Base-by-base conservation (phyloP, 2,113 vertebrate species). In the Sinocyclocheilus grahami region DNA sequence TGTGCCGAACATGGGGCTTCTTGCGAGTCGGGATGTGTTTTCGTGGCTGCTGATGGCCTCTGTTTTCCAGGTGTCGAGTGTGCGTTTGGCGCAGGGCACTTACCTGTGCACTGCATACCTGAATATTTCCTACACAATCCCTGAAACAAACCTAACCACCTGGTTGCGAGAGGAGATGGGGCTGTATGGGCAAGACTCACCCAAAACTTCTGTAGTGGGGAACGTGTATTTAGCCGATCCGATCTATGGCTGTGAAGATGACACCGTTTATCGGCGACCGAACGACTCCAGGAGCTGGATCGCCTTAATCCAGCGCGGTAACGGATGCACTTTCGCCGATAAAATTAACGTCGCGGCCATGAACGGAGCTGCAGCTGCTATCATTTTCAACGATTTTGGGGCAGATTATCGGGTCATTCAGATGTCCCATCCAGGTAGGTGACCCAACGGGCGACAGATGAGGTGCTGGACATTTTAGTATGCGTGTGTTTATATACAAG, bases 371-470 rank as follows among this genome's bases (percentile, higher is more conserved):
- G 71, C 83, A 16, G 96, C 94, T 86, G 96, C 92, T 18, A 95
- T 97, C 78, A 95, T 97, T 90, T 97, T 93, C 91, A 97, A 97
- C 92, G 95, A 93, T 84, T 89, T 92, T 0, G 95, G 94, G 11
- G 93, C 92, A 18, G 93, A 94, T 81, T 95, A 95, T 90, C 93
- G 94, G 51, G 94, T 97, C 88, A 94, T 96, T 86, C 91, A 95
- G 89, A 97, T 97, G 96, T 96, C 95, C 79, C 96, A 97, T 92
- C 93, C 94, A 1, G 95, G 96, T 96, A 93, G 91, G 93, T 89
- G 37, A 16, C 7, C 10, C 20, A 58, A 37, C 30, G 46, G 10
- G 76, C 51, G 46, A 53, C 75, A 55, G 14, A 4, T 20, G 12
- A 8, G 8, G 18, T 27, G 74, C 46, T 1, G 22, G 7, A 24